Percentiles rank a stretch among this genome's conserved stretches.
Evolutionary conservation across 2,888 invertebrate genomes (phyloP).

Genomic region (Elysia crispata): DNA sequence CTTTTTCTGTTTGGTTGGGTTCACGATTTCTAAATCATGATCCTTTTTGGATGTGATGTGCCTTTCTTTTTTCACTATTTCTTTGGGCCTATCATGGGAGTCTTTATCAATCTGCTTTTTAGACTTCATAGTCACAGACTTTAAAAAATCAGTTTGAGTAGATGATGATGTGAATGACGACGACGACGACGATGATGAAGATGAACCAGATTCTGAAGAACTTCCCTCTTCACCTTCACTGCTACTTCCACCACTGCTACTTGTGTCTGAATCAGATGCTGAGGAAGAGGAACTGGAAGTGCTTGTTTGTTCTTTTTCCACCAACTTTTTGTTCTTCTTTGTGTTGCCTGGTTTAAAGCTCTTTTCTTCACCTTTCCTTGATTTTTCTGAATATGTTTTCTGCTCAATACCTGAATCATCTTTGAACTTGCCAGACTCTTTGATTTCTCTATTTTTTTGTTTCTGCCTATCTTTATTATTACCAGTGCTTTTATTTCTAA

Average conservation of each 20-base stretch:
- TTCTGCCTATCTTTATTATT: background rate
- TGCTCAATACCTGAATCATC: background rate
- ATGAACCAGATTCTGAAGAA: conserved; percentile 57
- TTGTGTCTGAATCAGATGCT: conserved; percentile 42
- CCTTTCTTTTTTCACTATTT: conserved; percentile 31
- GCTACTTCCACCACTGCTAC: conserved; percentile 46
- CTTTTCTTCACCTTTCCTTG: background rate
- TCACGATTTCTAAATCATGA: too few species aligned
- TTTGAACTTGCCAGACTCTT: background rate
- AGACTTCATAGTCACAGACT: conserved; percentile 16
- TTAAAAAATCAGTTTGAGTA: conserved; percentile 21
- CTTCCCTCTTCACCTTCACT: conserved; percentile 49
- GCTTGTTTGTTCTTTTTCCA: conserved; percentile 6
- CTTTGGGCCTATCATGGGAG: conserved; percentile 45
- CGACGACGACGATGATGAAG: conserved; percentile 55
- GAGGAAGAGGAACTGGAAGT: conserved; percentile 23
- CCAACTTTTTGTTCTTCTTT: background rate
- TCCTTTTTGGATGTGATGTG: conserved; percentile 20
- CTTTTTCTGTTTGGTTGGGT: too few species aligned
- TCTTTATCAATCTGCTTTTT: conserved; percentile 48
- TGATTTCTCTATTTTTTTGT: background rate
- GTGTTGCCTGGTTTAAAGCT: background rate
- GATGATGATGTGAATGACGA: conserved; percentile 56
- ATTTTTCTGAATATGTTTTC: background rate
- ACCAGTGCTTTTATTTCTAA: conserved; percentile 21